A percentile compares a stretch with the other conserved stretches of the same genome.
These are phyloP conservation scores for Pseudococcus longispinus DNA, from an alignment of 2,888 invertebrate genomes.

Conservation along the genomic window DNA sequence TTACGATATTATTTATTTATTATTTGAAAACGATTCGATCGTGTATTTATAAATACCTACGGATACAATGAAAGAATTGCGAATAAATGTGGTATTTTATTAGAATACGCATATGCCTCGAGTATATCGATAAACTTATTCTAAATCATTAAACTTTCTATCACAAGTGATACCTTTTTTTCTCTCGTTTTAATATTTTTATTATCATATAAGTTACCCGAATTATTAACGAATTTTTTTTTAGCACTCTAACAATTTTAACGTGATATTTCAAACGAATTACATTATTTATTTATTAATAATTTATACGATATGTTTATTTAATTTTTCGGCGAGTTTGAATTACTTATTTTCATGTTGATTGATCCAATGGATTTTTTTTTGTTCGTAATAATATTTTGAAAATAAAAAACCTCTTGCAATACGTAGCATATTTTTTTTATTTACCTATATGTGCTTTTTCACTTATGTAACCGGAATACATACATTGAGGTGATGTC, in stretches of 20 bases:
- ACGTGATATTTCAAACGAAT: slow-evolving; percentile 1
- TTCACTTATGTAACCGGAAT: background rate
- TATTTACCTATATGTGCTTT: background rate
- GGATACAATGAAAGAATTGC: background rate
- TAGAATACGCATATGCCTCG: background rate
- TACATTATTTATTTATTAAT: background rate
- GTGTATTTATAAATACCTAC: background rate
- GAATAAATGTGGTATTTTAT: background rate
- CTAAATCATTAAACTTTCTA: background rate
- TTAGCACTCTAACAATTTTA: slow-evolving; percentile 1
- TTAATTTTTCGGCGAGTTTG: background rate
- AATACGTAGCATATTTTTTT: background rate
- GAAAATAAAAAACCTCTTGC: background rate
- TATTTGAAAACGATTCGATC: background rate
- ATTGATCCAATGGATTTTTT: background rate
- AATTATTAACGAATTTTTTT: background rate
- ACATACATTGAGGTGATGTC: background rate
- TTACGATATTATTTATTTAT: too few relatives aligned
- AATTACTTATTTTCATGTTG: background rate
- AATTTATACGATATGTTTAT: background rate
- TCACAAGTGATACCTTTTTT: background rate
- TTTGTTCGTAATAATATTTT: background rate
- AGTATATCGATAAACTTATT: background rate
- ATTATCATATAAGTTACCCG: background rate
- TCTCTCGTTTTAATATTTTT: background rate